Percentiles rank a stretch among this genome's conserved stretches.
phyloP scores from a whole-genome alignment of 2,888 invertebrate species.

The Plutella xylostella region DNA sequence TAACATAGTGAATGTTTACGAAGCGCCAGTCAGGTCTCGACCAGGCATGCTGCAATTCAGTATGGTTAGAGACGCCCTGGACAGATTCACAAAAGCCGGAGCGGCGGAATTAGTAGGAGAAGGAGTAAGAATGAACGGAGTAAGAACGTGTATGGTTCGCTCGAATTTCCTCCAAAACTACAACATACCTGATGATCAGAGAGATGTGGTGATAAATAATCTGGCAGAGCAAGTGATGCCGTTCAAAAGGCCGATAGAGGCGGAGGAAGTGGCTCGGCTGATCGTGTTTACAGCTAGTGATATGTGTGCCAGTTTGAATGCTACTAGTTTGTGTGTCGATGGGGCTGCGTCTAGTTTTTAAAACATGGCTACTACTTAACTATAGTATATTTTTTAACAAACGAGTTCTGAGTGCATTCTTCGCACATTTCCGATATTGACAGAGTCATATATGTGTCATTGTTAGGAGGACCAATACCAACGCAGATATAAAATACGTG shows the following conservation, averaged over 20 bases:
- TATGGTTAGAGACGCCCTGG: conserved; percentile 37
- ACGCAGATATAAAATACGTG: too few relatives aligned
- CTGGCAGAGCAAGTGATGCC: conserved; percentile 29
- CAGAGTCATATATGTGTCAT: too few relatives aligned
- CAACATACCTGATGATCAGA: conserved; percentile 32
- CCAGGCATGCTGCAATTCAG: conserved; percentile 37
- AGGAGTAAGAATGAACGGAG: conserved; percentile 44
- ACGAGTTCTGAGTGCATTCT: too few relatives aligned
- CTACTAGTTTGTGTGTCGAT: conserved; percentile 32
- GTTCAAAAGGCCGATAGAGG: conserved; percentile 33
- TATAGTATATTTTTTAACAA: too few relatives aligned
- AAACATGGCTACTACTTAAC: too few relatives aligned
- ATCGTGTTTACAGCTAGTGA: conserved; percentile 39
- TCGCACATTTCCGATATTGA: too few relatives aligned
- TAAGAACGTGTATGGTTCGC: conserved; percentile 38
- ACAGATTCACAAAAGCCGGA: conserved; percentile 37
- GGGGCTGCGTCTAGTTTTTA: too few relatives aligned
- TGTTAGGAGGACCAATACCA: too few relatives aligned
- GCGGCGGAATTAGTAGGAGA: conserved; percentile 37
- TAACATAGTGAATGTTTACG: conserved; percentile 39
- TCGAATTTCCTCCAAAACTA: conserved; percentile 39
- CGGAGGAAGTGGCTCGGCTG: conserved; percentile 41
- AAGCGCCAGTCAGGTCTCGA: conserved; percentile 29
- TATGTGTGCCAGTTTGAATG: conserved; percentile 33
- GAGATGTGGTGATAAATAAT: conserved; percentile 29